Evolutionary conservation across 2,113 vertebrate species (phyloP), one percentile per base, ranked within the genome.

Genomic region (Odocoileus virginianus): DNA sequence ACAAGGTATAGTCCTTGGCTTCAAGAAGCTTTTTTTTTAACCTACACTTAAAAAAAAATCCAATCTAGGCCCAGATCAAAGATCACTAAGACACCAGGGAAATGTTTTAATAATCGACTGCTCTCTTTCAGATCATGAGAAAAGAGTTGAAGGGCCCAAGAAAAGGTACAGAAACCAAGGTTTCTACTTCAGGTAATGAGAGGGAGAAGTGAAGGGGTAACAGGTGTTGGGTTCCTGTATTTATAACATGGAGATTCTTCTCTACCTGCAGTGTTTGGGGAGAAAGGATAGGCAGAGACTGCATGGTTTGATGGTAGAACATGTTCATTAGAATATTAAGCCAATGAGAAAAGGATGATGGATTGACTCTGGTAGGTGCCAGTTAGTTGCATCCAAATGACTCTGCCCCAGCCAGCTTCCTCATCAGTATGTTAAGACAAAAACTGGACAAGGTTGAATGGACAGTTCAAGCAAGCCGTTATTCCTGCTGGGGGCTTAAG

Each of bases 11-110:
- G 17, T 84, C 67, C 25, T 97, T 82, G 16, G 60, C 55, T 96
- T 94, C 64, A 61, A 94, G 96, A 93, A 78, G 54, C 8, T 74
- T 67, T 64, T 50, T 40, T 27, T 27, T 90, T 27, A 97, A 97
- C 79, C 76, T 74, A 60, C 1, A 87, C 58, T 93, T 78, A 12
- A 83, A 94, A 93, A 96, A 83, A 83, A 74, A 84, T 36, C 30
- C 50, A 47, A 36, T 30, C 14, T 12, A 86, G 54, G 67, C 23
- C 28, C 54, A 82, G 92, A 88, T 74, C 81, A 97, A 96, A 96
- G 89, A 17, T n/a, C 28, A 30, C 28, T 43, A 76, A 94, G 58
- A 61, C 15, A 87, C 11, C 27, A 64, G 55, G 33, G 9, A 91
- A 95, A 94, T 92, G 57, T 60, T 96, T 87, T 84, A 58, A 92